Evolutionary conservation across 2,113 vertebrate species (phyloP), one percentile per base, ranked within the genome.

Genomic region (Notarius quadriscutis): DNA sequence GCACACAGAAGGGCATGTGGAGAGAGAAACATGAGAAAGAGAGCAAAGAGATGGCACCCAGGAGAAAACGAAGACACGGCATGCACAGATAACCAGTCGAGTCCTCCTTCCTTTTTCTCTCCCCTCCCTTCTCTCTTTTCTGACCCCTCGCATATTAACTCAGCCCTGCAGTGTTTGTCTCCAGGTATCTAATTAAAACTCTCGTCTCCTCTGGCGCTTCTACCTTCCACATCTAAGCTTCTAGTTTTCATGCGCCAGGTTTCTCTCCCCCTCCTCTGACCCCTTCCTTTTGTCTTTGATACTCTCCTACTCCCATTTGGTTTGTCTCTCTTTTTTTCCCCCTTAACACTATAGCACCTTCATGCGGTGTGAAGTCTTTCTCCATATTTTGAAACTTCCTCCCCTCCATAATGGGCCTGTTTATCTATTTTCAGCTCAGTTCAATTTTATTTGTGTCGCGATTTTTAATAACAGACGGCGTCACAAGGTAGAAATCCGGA

Each of bases 171-270:
- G 93, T 92, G 55, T 63, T 94, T 94, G 93, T 94, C 94, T 95
- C 94, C 92, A 94, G 93, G 92, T 93, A 92, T 93, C 94, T 94
- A 94, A 95, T 95, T 95, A 95, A 95, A 94, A 91, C 74, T 89
- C 87, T 91, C 90, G 90, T 91, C 92, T 92, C 88, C 20, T 91
- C 89, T 78, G 88, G 90, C 85, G 89, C 88, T 90, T 92, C 91
- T 86, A 92, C 88, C 89, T 94, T 91, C 92, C 89, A 93, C 90
- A 92, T 94, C 92, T 90, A 86, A 91, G 85, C 71, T 81, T 86
- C 84, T 89, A 9, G 27, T 71, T 67, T 84, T 81, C 67, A 86
- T 75, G 88, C 92, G 90, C 89, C 27, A 25, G 50, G 62, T 75
- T 81, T 90, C 92, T 92, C 88, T 87, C 72, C 89, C 75, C 30